Percentiles rank a stretch among this genome's conserved stretches.
phyloP scores from a whole-genome alignment of 2,113 vertebrate species.

The Hippocampus abdominalis region DNA sequence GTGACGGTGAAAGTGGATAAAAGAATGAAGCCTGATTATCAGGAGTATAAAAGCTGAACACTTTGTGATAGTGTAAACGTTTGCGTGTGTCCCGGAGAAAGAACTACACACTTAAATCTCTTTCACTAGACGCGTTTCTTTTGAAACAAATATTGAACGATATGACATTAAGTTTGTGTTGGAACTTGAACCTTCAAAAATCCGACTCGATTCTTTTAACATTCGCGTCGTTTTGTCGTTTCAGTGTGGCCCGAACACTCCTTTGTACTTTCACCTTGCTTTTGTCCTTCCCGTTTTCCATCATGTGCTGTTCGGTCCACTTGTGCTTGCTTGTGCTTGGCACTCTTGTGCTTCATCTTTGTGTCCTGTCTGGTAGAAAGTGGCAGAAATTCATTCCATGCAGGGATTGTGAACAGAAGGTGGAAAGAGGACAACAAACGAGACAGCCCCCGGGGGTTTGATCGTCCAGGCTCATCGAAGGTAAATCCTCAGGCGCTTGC shows the following conservation, averaged over 20 bases:
- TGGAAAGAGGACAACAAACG: slow-evolving; percentile 37
- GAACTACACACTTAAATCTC: not conserved
- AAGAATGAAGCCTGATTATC: no score
- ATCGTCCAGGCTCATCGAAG: slow-evolving; percentile 21
- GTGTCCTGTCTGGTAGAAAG: slow-evolving; percentile 25
- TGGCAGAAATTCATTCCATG: slow-evolving; percentile 52
- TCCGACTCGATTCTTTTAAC: not conserved
- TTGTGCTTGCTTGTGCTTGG: slow-evolving; percentile 46
- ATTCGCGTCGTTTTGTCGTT: not conserved
- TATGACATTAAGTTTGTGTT: not conserved
- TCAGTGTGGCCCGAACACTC: slow-evolving; percentile 16
- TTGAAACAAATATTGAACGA: not conserved
- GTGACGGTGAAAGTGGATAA: not conserved
- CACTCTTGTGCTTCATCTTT: slow-evolving; percentile 45
- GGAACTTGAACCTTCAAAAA: not conserved
- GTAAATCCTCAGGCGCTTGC: slow-evolving; percentile 27
- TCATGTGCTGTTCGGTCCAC: slow-evolving; percentile 25
- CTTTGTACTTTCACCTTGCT: slow-evolving; percentile 12
- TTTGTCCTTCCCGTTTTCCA: slow-evolving; percentile 12
- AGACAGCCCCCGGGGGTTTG: slow-evolving; percentile 12
- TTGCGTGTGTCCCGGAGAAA: not conserved
- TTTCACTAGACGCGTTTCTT: not conserved
- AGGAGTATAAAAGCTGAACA: not conserved
- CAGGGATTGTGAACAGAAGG: slow-evolving; percentile 33
- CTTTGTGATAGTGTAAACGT: not conserved